Conservation (phyloP, 2,113 vertebrate genomes). For the Amazona vittata region DNA sequence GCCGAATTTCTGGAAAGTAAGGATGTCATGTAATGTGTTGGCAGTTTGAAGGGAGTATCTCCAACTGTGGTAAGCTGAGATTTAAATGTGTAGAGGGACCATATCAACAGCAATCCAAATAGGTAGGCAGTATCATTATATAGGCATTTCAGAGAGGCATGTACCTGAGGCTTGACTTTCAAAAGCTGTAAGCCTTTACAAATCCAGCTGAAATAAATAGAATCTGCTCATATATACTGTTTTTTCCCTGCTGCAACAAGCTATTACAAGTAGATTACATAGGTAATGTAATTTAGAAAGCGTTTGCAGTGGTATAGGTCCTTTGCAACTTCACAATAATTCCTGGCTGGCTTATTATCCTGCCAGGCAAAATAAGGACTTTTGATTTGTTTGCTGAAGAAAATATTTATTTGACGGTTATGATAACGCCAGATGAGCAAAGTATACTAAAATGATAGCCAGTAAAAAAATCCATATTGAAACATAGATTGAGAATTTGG, state of each 20-base stretch:
- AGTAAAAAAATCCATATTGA: background rate
- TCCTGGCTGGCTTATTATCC: background rate
- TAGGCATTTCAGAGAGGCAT: background rate
- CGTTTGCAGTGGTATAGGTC: background rate
- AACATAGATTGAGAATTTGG: background rate
- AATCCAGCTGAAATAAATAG: background rate
- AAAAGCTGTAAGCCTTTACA: background rate
- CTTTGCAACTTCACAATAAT: background rate
- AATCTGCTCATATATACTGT: background rate
- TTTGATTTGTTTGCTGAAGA: background rate
- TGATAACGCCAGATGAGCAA: background rate
- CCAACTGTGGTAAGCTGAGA: background rate
- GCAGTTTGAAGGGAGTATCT: background rate
- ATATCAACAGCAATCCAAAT: background rate
- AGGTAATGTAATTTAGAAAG: background rate
- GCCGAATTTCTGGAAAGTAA: background rate
- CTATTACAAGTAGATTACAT: background rate
- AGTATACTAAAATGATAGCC: background rate
- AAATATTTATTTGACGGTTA: background rate
- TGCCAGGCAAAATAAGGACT: background rate
- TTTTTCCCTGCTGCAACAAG: background rate
- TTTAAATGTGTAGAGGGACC: background rate
- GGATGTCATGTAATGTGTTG: background rate
- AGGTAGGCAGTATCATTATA: background rate
- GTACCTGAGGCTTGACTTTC: background rate